Evolutionary conservation across 2,113 vertebrate genomes (phyloP), one percentile per base, ranked within the genome.

Genomic region (Connochaetes taurinus): DNA sequence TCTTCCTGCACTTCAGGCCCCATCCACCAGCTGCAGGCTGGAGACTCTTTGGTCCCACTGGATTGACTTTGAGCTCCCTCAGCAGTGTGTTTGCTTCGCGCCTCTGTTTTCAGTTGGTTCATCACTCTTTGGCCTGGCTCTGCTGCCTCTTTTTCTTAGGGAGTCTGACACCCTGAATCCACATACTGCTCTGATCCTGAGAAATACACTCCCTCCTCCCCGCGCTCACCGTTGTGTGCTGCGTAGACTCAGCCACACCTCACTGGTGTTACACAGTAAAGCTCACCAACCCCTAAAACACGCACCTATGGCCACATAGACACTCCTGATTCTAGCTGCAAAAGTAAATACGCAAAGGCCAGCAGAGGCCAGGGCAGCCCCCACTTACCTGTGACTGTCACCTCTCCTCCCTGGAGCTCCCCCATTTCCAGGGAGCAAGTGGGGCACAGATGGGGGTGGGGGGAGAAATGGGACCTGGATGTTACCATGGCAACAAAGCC

Each of bases 401-500:
- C 52, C 86, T 95, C 13, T 62, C 21, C 57, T 92, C 25, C 95
- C 55, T 40, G 27, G 93, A 71, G 91, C 86, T 89, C 95, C 94
- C 88, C 91, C 64, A 94, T 92, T 97, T 96, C 95, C 60, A 89
- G 84, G 78, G 89, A 98, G 93, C 95, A 96, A 94, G 90, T 95
- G 90, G 93, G 96, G 52, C 58, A 95, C 64, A 71, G 57, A 91
- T 58, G 45, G 45, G 87, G 96, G 76, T 47, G 64, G 58, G n/a
- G 40, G 60, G 58, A 80, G 85, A 81, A 95, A 86, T 91, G 83
- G 64, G 88, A 97, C 95, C 87, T 92, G 60, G 86, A 43, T 91
- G 43, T 97, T 97, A 62, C 98, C 85, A 88, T 88, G 81, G 90
- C 84, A 98, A 98, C 92, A n/a, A 62, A 98, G 43, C 91, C 96